Evolutionary conservation across 2,113 vertebrate genomes (phyloP).

Genomic region (Semicossyphus pulcher): DNA sequence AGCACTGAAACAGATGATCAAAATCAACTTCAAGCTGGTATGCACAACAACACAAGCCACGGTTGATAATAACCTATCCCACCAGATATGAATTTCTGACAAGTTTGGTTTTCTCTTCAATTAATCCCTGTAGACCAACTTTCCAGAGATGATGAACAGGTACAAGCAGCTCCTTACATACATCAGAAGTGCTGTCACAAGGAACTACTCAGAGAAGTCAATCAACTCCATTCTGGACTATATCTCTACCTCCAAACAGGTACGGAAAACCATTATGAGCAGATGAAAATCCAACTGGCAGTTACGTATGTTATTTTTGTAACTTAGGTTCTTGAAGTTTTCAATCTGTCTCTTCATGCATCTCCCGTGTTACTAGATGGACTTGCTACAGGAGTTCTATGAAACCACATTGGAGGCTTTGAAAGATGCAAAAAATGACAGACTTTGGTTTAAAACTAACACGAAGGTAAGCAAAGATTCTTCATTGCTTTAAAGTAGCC

Average conservation of each 20-base stretch:
- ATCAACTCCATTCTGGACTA: conserved; percentile 99
- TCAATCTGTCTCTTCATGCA: background rate
- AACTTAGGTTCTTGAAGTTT: background rate
- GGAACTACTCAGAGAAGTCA: conserved; percentile 99
- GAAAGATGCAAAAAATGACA: conserved; percentile 99
- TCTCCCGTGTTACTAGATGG: conserved; percentile 89
- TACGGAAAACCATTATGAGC: conserved; percentile 71
- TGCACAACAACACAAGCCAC: conserved; percentile 11
- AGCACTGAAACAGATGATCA: conserved; percentile 99
- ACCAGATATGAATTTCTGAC: background rate
- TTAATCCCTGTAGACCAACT: conserved; percentile 92
- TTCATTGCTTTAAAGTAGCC: background rate
- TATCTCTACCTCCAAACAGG: conserved; percentile 99
- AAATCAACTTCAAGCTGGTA: conserved; percentile 99
- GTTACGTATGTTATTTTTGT: background rate
- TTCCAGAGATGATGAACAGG: conserved; percentile 99
- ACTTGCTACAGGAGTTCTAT: conserved; percentile 99
- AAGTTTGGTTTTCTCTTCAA: background rate
- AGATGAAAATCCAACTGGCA: background rate
- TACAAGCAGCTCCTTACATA: conserved; percentile 99
- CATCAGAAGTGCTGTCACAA: conserved; percentile 97
- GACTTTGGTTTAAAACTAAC: conserved; percentile 99
- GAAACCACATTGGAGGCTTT: conserved; percentile 97
- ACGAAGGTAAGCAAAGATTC: conserved; percentile 90
- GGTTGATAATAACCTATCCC: background rate